Base-by-base conservation (phyloP, 1,140 invertebrate species). In the Trichonephila clavipes region DNA sequence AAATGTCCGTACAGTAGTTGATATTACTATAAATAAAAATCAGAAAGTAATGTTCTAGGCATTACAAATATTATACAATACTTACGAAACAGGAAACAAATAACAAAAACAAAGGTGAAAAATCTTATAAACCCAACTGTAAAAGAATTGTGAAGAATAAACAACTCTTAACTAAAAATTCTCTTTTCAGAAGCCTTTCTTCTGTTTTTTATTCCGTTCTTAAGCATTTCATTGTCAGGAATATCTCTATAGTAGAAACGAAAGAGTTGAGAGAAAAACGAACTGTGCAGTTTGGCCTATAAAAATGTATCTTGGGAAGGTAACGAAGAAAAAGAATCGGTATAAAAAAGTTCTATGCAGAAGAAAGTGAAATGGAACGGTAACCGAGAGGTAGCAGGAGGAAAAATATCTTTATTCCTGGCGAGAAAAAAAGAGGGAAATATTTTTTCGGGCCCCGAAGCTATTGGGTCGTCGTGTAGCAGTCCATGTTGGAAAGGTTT, bases 391-490 rank as follows among this genome's bases (percentile, higher is more conserved):
- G 87, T 40, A 64, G 58, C 19, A 88, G 40, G 62, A 69, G 64
- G 87, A 59, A 77, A 85, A 59, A 59, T 85, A 85, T 85, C 44
- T 85, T 85, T 61, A 61, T 58, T 85, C 21, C 83, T 24, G n/a
- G 21, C 14, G 40, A 83, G 40, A 34, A 83, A 51, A 51, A 85
- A 21, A 83, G 51, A 85, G 51, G 58, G 58, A 85, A 85, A 85
- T 85, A 85, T 77, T 77, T 77, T 77, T 77, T 77, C 24, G 24
- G 28, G 14, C 72, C 72, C 72, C 34, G 72, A 19, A 64, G 89
- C 89, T 90, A 81, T 90, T 81, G 89, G 83, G 59, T 82, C 64
- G 24, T 64, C 28, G 69, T 90, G 89, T 90, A 82, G 44, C 89
- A 81, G 89, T 82, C 89, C 69, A 51, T 72, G 89, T 90, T 34